Percentiles rank a stretch among this genome's conserved stretches.
Evolutionary conservation across 2,797 vertebrate genomes (phyloP).

Genomic region (Austrolebias charrua): DNA sequence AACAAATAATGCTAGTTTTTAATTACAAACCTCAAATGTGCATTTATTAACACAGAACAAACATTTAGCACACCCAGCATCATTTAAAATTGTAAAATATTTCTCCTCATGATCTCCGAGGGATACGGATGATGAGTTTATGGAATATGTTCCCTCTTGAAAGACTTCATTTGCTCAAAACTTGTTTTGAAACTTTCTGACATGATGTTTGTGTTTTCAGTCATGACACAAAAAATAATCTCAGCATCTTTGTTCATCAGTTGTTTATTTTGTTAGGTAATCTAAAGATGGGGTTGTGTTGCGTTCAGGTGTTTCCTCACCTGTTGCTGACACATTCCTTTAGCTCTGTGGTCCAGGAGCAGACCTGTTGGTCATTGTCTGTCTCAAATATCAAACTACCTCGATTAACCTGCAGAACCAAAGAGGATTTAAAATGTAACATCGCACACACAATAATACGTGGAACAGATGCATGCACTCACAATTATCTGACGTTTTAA

Average conservation of each 20-base stretch:
- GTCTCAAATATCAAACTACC: conserved; percentile 91
- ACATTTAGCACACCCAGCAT: no score
- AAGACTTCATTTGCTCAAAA: neutral
- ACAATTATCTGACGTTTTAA: no score
- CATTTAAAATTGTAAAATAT: no score
- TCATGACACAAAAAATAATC: neutral
- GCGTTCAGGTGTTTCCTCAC: conserved; percentile 71
- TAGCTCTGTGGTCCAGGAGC: conserved; percentile 90
- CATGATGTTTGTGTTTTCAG: neutral
- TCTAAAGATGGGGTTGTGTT: neutral
- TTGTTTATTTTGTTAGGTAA: no score
- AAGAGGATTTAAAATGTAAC: conserved; percentile 6
- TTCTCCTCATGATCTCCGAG: no score
- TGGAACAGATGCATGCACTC: neutral
- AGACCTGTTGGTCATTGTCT: conserved; percentile 91
- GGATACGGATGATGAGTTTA: no score
- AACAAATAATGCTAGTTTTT: no score
- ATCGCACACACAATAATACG: neutral
- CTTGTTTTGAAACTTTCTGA: neutral
- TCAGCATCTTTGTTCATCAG: neutral
- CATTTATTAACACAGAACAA: no score
- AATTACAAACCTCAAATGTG: no score
- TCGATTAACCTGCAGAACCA: conserved; percentile 83
- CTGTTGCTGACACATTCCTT: conserved; percentile 82
- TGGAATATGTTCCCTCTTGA: neutral